phyloP scores from a whole-genome alignment of 2,888 invertebrate species.

The Sphaerophoria rueppellii region DNA sequence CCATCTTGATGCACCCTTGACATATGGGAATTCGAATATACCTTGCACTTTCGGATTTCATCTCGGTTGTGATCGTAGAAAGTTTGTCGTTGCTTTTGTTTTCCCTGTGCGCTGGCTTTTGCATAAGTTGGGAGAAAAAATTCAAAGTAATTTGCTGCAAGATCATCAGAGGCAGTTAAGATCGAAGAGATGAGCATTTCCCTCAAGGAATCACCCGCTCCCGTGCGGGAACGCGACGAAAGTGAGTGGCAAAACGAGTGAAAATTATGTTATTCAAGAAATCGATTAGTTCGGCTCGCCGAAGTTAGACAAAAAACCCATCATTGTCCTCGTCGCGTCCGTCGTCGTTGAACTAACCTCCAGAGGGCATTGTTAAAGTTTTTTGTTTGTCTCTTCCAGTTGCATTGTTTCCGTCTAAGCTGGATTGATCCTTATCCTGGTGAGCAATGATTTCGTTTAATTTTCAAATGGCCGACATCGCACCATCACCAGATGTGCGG shows the following conservation, averaged over 20 bases:
- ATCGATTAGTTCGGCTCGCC: conserved; percentile 52
- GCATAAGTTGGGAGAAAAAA: conserved; percentile 44
- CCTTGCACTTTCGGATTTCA: conserved; percentile 65
- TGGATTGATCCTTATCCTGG: conserved; percentile 28
- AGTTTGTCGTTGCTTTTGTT: conserved; percentile 47
- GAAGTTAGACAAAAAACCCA: conserved; percentile 19
- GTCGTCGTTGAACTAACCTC: conserved; percentile 28
- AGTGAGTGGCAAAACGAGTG: conserved; percentile 27
- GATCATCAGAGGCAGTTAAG: conserved; percentile 1
- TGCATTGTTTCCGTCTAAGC: conserved; percentile 3
- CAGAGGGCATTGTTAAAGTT: conserved; percentile 29
- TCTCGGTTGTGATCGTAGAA: conserved; percentile 62
- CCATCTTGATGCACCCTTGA: conserved; percentile 74
- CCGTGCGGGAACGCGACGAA: not conserved
- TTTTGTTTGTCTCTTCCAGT: not conserved
- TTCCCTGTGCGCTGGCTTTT: not conserved
- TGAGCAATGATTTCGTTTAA: conserved; percentile 58
- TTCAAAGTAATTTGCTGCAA: conserved; percentile 55
- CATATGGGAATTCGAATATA: conserved; percentile 59
- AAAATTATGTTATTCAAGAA: conserved; percentile 62
- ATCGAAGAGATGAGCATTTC: conserved; percentile 38
- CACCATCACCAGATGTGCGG: not conserved
- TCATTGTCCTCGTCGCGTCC: conserved; percentile 22
- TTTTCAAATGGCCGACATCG: conserved; percentile 46
- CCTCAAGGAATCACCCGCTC: conserved; percentile 33